Conservation (phyloP, 2,113 vertebrate genomes). For the Thalassoma bifasciatum region DNA sequence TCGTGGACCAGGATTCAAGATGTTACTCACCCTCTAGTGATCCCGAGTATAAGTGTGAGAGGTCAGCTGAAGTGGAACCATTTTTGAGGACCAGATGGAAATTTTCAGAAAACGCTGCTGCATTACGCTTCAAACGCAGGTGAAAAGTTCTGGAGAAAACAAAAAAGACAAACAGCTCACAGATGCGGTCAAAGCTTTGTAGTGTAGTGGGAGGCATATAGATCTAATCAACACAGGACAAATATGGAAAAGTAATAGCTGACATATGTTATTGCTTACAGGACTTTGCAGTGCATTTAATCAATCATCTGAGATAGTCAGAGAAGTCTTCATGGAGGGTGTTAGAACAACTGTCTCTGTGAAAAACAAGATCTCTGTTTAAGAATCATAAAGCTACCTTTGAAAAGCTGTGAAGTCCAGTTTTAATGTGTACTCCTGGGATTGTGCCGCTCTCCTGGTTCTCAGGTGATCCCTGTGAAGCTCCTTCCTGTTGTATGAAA, state of each 20-base stretch:
- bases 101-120: conserved; percentile 70
- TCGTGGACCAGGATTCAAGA: not conserved
- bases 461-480: conserved; percentile 75
- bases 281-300: no score
- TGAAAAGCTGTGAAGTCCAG: conserved; percentile 80
- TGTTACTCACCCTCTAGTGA: conserved; percentile 77
- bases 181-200: conserved; percentile 47
- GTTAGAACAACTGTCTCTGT: not conserved
- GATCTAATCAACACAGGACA: conserved; percentile 5
- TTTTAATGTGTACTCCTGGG: conserved; percentile 47
- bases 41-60: conserved; percentile 85
- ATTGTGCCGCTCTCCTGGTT: conserved; percentile 46
- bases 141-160: conserved; percentile 74
- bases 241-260: not conserved
- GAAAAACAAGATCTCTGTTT: no score
- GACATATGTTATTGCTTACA: not conserved
- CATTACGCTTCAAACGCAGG: conserved; percentile 76
- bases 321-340: no score
- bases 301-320: no score
- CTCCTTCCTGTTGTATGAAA: conserved; percentile 68
- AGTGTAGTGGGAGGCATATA: conserved; percentile 3
- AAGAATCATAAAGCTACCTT: conserved; percentile 67
- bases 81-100: conserved; percentile 70
- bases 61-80: conserved; percentile 56
- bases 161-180: conserved; percentile 38